Evolutionary conservation across 2,888 invertebrate genomes (phyloP).

Genomic region (Urechis unicinctus): DNA sequence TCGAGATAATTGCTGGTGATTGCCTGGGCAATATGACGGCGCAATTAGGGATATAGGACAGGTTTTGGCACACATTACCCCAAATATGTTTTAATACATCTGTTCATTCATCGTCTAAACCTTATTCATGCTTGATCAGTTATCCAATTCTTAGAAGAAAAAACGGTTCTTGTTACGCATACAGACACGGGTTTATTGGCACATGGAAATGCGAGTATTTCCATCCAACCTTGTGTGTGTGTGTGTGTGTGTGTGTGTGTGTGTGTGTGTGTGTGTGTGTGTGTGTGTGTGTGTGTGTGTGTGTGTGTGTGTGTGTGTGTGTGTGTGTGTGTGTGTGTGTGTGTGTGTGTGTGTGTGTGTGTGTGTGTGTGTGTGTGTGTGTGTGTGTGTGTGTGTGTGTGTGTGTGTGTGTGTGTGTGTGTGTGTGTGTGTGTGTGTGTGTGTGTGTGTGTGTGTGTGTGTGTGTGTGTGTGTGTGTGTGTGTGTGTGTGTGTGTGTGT

Average conservation of each 20-base stretch:
- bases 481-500: conserved; percentile 10
- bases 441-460: conserved; percentile 14
- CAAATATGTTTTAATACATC: too few species aligned
- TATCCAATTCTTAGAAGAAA: too few species aligned
- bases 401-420: conserved; percentile 14
- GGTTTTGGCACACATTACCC: too few species aligned
- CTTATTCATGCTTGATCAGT: too few species aligned
- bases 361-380: conserved; percentile 14
- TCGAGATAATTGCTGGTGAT: too few species aligned
- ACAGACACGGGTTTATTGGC: too few species aligned
- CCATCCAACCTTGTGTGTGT: conserved; percentile 6
- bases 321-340: conserved; percentile 13
- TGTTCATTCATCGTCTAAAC: too few species aligned
- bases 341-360: conserved; percentile 12
- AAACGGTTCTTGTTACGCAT: too few species aligned
- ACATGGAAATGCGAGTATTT: too few species aligned
- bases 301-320: conserved; percentile 11
- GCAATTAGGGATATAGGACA: too few species aligned
- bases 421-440: conserved; percentile 13
- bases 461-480: conserved; percentile 12
- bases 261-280: conserved; percentile 10
- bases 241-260: conserved; percentile 11
- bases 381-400: conserved; percentile 10
- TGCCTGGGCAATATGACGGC: too few species aligned
- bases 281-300: conserved; percentile 8